These are phyloP conservation scores for Cheilosia grossa DNA, from an alignment of 2,888 invertebrate species.

Conservation along the genomic window DNA sequence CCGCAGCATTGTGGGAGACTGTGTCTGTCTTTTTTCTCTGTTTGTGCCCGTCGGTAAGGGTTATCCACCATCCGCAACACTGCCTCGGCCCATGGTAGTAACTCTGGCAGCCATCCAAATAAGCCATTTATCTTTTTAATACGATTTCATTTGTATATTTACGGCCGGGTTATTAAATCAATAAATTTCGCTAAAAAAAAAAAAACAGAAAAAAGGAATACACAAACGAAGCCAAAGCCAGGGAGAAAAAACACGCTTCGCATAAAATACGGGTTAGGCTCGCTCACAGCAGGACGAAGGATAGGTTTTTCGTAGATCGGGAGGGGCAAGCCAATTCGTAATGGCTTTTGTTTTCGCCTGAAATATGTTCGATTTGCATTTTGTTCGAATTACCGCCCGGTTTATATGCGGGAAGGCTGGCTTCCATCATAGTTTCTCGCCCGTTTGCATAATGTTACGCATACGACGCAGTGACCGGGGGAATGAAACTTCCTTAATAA, in stretches of 20 bases:
- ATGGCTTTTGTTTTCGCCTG: conserved; percentile 48
- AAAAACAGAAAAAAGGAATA: conserved; percentile 31
- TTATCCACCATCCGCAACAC: conserved; percentile 33
- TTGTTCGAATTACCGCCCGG: conserved; percentile 49
- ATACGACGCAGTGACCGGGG: conserved; percentile 59
- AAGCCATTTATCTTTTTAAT: conserved; percentile 76
- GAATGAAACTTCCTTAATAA: conserved; percentile 61
- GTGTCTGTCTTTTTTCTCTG: conserved; percentile 30
- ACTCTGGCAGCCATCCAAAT: conserved; percentile 71
- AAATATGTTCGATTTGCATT: conserved; percentile 71
- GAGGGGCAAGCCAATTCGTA: conserved; percentile 38
- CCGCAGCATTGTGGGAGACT: conserved; percentile 43
- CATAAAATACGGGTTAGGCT: conserved; percentile 50
- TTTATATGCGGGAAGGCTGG: conserved; percentile 24
- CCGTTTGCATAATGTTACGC: conserved; percentile 54
- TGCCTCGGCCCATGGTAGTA: conserved; percentile 20
- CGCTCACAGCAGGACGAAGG: conserved; percentile 37
- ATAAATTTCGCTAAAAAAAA: conserved; percentile 69
- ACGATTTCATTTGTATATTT: conserved; percentile 77
- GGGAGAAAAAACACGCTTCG: not conserved
- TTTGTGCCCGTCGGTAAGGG: conserved; percentile 43
- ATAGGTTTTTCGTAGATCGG: conserved; percentile 19
- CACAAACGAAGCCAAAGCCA: not conserved
- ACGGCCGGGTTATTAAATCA: conserved; percentile 76
- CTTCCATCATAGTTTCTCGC: conserved; percentile 29